Evolutionary conservation across 2,888 invertebrate genomes (phyloP), one percentile per base, ranked within the genome.

Genomic region (Physocephala rufipes): DNA sequence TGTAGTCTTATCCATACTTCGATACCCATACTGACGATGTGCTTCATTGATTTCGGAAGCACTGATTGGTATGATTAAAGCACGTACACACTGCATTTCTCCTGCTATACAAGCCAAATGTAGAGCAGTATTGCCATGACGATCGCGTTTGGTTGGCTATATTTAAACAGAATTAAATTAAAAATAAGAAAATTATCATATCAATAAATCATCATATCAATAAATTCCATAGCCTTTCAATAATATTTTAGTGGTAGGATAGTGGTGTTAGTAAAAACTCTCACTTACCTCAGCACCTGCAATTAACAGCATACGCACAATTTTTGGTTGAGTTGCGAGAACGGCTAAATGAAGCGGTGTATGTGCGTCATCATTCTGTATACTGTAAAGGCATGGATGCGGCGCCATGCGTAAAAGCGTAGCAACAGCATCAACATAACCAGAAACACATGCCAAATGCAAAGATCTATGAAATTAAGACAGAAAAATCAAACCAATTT

Each of bases 321-420:
- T 89, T 59, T 89, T 88, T 49, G 91, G 88, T 83, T 95, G 93
- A 13, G 90, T 89, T 51, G 92, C 93, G 76, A 94, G 87, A 1
- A 94, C 94, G 0, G 96, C 95, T 74, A 96, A 87, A 86, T 97
- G 96, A n/a, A 97, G 86, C 0, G 96, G 91, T 1, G 95, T 92
- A 80, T 93, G 92, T 7, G 91, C 90, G 70, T 90, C 89, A 86
- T 95, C 92, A 86, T 97, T 97, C 67, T 90, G 89, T 49, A 94
- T 90, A 84, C 96, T 92, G 58, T 97, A 87, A 73, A 93, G 89
- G 63, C 90, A 89, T 67, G 92, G 91, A 86, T 93, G 90, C 47
- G 95, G 94, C 73, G 93, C 92, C 82, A 93, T 88, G 74, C 90
- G 89, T 79, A 96, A 92, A 64, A 96, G 88, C 65, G 91, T 90